phyloP scores from a whole-genome alignment of 2,888 invertebrate genomes.

The Nomada fucata region DNA sequence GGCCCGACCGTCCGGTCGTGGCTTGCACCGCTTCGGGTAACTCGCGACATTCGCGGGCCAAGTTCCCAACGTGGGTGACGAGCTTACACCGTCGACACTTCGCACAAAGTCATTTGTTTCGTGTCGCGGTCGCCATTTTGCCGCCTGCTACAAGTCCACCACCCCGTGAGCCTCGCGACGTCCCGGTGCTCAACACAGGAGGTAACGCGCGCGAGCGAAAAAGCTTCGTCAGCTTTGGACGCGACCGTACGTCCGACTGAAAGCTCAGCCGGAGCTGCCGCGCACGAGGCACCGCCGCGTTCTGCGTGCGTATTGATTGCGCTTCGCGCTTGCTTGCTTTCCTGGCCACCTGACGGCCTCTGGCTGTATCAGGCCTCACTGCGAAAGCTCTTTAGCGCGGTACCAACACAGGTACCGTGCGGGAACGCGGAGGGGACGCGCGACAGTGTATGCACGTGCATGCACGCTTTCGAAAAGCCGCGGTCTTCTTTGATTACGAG shows the following conservation, averaged over 20 bases:
- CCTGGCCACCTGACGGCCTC: slow-evolving; percentile 64
- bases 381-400: slow-evolving; percentile 67
- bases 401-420: neutral
- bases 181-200: slow-evolving; percentile 30
- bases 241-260: slow-evolving; percentile 78
- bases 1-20: neutral
- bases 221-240: slow-evolving; percentile 70
- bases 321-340: slow-evolving; percentile 43
- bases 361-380: slow-evolving; percentile 56
- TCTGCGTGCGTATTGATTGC: slow-evolving; percentile 67
- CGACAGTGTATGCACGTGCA: neutral
- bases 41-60: neutral
- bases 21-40: neutral
- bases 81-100: slow-evolving; percentile 8
- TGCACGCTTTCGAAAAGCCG: neutral
- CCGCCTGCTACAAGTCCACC: slow-evolving; percentile 58
- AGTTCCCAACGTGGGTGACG: neutral
- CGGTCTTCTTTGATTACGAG: neutral
- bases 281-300: slow-evolving; percentile 70
- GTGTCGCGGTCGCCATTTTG: slow-evolving; percentile 76
- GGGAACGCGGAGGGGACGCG: neutral
- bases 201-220: slow-evolving; percentile 37
- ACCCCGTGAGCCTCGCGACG: slow-evolving; percentile 30
- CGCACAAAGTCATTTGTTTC: slow-evolving; percentile 72
- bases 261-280: slow-evolving; percentile 70